phyloP scores from a whole-genome alignment of 2,797 vertebrate genomes.

The Myoxocephalus aenaeus region DNA sequence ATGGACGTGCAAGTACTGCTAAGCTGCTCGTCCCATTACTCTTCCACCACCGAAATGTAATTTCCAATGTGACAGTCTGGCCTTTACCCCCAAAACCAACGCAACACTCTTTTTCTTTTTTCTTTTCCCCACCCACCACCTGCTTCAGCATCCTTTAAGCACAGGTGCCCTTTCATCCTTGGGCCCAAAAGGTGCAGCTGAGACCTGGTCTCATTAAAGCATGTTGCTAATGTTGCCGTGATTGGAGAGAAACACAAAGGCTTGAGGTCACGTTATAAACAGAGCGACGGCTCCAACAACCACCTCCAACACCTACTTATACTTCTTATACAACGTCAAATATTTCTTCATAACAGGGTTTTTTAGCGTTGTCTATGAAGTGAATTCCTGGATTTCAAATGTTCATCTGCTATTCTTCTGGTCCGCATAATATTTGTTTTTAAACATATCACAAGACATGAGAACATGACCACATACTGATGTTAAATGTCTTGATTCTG shows the following conservation, averaged over 20 bases:
- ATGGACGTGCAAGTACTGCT: slow-evolving; percentile 18
- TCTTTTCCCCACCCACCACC: neutral
- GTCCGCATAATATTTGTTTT: too few relatives aligned
- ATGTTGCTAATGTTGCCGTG: neutral
- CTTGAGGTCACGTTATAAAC: neutral
- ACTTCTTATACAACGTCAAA: slow-evolving; percentile 3
- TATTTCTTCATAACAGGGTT: neutral
- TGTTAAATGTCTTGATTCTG: too few relatives aligned
- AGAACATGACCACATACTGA: too few relatives aligned
- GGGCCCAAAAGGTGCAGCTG: neutral
- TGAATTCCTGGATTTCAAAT: too few relatives aligned
- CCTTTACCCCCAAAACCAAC: slow-evolving; percentile 9
- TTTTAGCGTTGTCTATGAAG: too few relatives aligned
- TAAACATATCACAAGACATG: too few relatives aligned
- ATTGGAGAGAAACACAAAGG: slow-evolving; percentile 16
- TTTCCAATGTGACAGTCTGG: slow-evolving; percentile 37
- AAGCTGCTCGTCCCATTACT: slow-evolving; percentile 33
- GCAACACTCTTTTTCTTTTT: neutral
- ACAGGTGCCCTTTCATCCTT: slow-evolving; percentile 17
- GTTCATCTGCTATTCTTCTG: too few relatives aligned
- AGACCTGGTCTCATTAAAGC: slow-evolving; percentile 23
- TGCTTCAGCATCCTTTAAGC: slow-evolving; percentile 30
- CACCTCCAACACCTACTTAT: slow-evolving; percentile 13
- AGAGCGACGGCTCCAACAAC: neutral
- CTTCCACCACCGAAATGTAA: slow-evolving; percentile 24